Evolutionary conservation across 2,113 vertebrate species (phyloP).

Genomic region (Myrmecophaga tridactyla): DNA sequence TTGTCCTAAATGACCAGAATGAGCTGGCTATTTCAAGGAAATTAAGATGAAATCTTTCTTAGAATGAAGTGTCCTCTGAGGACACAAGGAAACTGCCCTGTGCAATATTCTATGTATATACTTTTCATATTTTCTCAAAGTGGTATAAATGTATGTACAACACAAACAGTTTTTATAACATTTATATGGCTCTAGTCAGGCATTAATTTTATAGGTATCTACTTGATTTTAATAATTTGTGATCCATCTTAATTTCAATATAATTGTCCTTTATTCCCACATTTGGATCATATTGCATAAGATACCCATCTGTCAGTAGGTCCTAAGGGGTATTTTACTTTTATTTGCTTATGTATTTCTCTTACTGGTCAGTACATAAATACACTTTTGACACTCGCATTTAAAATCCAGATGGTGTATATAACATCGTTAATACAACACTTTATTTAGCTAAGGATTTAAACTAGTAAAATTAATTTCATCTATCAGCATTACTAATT

Average conservation of each 20-base stretch:
- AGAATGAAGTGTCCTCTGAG: not conserved
- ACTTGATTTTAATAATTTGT: not conserved
- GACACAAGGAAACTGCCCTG: not conserved
- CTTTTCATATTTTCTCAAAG: not conserved
- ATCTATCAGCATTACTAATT: not conserved
- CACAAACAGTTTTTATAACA: not conserved
- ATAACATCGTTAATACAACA: not conserved
- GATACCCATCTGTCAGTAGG: not conserved
- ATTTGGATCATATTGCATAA: not conserved
- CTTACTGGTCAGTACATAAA: not conserved
- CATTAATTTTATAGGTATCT: constrained; percentile 31
- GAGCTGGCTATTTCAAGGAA: not conserved
- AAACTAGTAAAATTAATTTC: not conserved
- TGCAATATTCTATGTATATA: not conserved
- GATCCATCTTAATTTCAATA: not conserved
- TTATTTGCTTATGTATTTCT: not conserved
- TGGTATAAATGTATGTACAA: not conserved
- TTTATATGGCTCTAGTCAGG: not conserved
- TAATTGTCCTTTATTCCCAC: not conserved
- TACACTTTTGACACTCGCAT: not conserved
- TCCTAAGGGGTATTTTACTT: not conserved
- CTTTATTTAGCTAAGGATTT: not conserved
- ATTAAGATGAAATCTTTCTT: not conserved
- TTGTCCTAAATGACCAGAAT: not conserved
- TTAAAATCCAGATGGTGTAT: not conserved